phyloP scores from a whole-genome alignment of 2,888 invertebrate genomes.

The Sepiola atlantica region DNA sequence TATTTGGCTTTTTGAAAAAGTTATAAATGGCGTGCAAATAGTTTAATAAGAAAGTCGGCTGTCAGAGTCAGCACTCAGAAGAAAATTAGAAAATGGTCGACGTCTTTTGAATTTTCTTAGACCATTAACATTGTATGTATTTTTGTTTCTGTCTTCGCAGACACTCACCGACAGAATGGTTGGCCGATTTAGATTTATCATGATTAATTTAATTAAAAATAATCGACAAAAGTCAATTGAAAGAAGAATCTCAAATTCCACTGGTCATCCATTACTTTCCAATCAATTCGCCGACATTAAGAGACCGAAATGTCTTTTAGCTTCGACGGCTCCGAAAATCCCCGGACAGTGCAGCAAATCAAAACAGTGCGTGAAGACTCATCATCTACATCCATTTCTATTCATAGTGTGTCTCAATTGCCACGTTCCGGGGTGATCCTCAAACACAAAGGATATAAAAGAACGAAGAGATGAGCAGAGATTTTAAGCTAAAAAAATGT shows the following conservation, averaged over 20 bases:
- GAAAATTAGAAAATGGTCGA: background rate
- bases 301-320: background rate
- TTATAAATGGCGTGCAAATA: background rate
- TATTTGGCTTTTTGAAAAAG: background rate
- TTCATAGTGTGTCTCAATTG: no score
- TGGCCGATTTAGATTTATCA: background rate
- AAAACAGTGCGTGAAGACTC: background rate
- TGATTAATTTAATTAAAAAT: background rate
- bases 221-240: background rate
- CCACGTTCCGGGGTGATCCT: no score
- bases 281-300: background rate
- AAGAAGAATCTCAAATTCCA: background rate
- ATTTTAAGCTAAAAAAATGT: no score
- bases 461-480: no score
- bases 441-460: no score
- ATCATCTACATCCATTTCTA: no score
- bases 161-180: background rate
- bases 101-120: background rate
- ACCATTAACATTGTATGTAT: background rate
- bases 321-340: background rate
- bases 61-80: background rate
- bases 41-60: background rate
- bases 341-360: background rate
- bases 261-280: background rate
- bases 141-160: background rate